Base-by-base conservation (phyloP, 2,797 vertebrate species). In the Tolypeutes matacus region DNA sequence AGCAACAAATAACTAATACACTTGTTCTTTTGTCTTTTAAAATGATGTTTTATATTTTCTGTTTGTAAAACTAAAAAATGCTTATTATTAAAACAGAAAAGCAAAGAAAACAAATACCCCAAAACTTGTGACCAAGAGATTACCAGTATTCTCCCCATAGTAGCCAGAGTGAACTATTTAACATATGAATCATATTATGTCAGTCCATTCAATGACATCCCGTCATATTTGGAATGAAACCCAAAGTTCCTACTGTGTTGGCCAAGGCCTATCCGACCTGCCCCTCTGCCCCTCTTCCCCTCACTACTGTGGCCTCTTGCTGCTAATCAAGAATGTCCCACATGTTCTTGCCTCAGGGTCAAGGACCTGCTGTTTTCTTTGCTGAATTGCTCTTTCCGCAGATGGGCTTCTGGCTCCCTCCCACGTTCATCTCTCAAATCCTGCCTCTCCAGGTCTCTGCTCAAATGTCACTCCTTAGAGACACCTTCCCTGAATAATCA, bases 71-170 rank as follows among this genome's bases (percentile, higher is more conserved):
- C 36, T 78, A 51, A 96, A 89, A 77, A 80, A 72, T 67, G 75
- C 23, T 92, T 70, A 65, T 58, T 82, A 67, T 93, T 93, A 80
- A 91, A 80, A 69, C 25, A 91, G 10, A 77, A 78, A 90, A 81
- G 70, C 6, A 86, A 85, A 56, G 69, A 80, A 83, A 34, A 81
- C 73, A 90, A 60, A 23, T 25, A 31, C 27, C 60, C 39, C 5
- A 29, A 80, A 85, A 49, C 14, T 27, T 72, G 11, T 65, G 75
- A 89, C 73, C 10, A 89, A 84, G 69, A 72, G 21, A 58, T 86
- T 78, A 93, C 20, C 58, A 65, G 34, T 89, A 65, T 39, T 65
- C 65, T 82, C 21, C 39, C 58, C 7, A 39, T 9, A 36, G 25
- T 27, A 36, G 51, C 65, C 7, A 56, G 58, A 80, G 36, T 65